These are phyloP conservation scores for Tyrophagus putrescentiae DNA, from an alignment of 1,140 invertebrate species.

Conservation along the genomic window DNA sequence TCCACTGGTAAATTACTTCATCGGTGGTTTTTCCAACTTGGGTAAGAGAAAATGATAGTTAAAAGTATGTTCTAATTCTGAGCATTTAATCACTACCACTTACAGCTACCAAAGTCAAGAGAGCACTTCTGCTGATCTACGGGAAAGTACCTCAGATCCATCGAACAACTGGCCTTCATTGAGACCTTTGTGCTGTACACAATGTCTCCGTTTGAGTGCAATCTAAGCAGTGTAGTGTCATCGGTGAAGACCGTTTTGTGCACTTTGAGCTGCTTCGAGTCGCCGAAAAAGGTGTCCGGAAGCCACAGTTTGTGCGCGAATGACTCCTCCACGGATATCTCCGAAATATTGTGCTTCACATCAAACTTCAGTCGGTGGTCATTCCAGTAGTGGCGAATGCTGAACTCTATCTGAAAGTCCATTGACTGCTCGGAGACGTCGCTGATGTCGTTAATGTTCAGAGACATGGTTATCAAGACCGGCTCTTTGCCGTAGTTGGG, in stretches of 20 bases:
- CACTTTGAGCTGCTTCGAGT: slow-evolving; percentile 78
- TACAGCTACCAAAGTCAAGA: too few species aligned
- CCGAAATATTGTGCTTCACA: neutral
- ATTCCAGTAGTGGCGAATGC: neutral
- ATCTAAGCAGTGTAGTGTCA: neutral
- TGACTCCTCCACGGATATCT: neutral
- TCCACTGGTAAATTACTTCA: slow-evolving; percentile 5
- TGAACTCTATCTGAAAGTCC: neutral
- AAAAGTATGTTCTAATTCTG: neutral
- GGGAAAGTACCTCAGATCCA: too few species aligned
- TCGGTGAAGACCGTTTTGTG: slow-evolving; percentile 52
- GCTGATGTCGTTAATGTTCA: neutral
- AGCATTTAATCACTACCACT: neutral
- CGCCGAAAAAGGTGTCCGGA: slow-evolving; percentile 81
- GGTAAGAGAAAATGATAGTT: too few species aligned
- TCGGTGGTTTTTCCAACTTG: neutral
- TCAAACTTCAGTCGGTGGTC: neutral
- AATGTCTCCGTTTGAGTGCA: neutral
- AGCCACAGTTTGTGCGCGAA: slow-evolving; percentile 64
- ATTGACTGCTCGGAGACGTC: neutral
- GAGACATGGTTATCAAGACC: neutral
- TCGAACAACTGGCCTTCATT: too few species aligned
- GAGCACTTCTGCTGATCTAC: too few species aligned
- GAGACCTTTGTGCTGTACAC: neutral
- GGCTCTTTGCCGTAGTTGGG: neutral